Base-by-base conservation (phyloP, 2,888 invertebrate genomes). In the Synergus gifuensis region DNA sequence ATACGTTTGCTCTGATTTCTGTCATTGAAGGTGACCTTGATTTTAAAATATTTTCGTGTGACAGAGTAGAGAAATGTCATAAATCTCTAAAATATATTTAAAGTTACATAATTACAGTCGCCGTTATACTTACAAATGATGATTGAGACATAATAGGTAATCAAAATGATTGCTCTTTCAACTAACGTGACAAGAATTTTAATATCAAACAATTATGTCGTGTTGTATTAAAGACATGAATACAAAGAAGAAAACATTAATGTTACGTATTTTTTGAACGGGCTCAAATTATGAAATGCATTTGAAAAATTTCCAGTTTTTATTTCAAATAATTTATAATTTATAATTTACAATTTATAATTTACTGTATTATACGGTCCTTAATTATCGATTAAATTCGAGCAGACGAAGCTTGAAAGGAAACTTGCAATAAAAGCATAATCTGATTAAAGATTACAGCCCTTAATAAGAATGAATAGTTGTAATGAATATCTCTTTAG, bases 141-240 rank as follows among this genome's bases (percentile, higher is more conserved):
- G 42, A 66, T 66, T 66, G 42, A 40, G 66, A 66, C 42, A 66
- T 62, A 62, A 62, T 62, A 42, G 66, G 40, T 62, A 62, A 62
- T 66, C 66, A 66, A n/a, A 66, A 42, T 66, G 66, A 66, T 12
- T 42, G 42, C 42, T 66, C 18, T 66, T 66, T 66, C 11, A 40
- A 18, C n/a, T 5, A 66, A 66, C 66, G 42, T 44, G 66, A 44
- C 4, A 9, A 2, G 42, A 66, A 66, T 66, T 44, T 66, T 44
- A 14, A 66, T 66, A 28, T 66, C 66, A 42, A 42, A 44, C 18
- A 0, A 44, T 18, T 62, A 12, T 4, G 7, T 1, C 28, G 14
- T 28, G 11, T 46, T 7, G 36, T 5, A 36, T 36, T 5, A 36
- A 36, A 36, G 36, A 2, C 58, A 9, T 58, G 58, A 58, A 58